Evolutionary conservation across 2,888 invertebrate genomes (phyloP).

Genomic region (Ochropleura leucogaster): DNA sequence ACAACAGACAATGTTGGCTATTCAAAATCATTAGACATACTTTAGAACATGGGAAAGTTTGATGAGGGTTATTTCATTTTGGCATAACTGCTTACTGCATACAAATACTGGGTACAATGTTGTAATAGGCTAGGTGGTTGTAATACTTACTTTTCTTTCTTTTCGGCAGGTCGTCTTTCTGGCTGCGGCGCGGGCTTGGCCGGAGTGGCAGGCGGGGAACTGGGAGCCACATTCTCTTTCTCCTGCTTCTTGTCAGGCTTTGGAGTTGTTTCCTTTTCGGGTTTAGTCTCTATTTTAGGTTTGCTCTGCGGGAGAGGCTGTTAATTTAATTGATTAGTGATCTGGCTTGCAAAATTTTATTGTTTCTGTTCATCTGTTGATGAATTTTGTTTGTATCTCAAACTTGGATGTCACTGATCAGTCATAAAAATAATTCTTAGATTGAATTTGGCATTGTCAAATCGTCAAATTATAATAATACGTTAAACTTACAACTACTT

Average conservation of each 20-base stretch:
- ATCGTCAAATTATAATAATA: not conserved
- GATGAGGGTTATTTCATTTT: not conserved
- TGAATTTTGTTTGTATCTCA: not conserved
- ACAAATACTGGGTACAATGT: not conserved
- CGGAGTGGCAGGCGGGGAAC: conserved; percentile 81
- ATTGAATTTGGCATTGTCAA: no score
- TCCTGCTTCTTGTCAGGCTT: conserved; percentile 87
- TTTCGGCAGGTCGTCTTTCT: conserved; percentile 76
- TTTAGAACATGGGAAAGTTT: not conserved
- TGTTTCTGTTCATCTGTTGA: not conserved
- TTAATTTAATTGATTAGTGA: conserved; percentile 15
- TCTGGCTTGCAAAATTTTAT: not conserved
- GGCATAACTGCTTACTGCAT: not conserved
- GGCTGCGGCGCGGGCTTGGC: conserved; percentile 70
- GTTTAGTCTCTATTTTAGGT: conserved; percentile 82
- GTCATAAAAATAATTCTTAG: not conserved
- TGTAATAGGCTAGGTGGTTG: no score
- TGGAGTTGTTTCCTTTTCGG: conserved; percentile 79
- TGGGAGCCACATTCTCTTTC: conserved; percentile 88
- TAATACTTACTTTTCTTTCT: conserved; percentile 85
- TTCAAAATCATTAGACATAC: not conserved
- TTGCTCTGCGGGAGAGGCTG: conserved; percentile 74
- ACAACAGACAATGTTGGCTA: not conserved
- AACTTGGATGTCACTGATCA: not conserved
- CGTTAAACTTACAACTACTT: not conserved